A percentile compares a stretch with the other conserved stretches of the same genome.
Conservation (phyloP, 2,113 vertebrate genomes). For the Pterocles gutturalis region DNA sequence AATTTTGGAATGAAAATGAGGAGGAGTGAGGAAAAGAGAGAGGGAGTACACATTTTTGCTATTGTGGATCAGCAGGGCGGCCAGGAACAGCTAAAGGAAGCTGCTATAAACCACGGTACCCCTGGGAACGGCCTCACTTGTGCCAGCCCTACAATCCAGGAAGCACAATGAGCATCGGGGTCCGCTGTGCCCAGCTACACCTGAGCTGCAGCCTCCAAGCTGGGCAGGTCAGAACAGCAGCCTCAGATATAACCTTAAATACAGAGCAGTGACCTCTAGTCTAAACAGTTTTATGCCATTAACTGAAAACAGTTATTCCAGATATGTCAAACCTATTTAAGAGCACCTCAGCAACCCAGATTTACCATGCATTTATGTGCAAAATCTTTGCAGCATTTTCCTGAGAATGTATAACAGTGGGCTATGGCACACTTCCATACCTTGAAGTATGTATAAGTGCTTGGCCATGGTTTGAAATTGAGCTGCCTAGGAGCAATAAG, state of each 20-base stretch:
- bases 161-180: rapidly evolving
- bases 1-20: conserved; percentile 1
- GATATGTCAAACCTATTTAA: conserved; percentile 19
- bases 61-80: not conserved
- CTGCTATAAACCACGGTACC: not conserved
- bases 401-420: not conserved
- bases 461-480: conserved; percentile 31
- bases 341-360: not conserved
- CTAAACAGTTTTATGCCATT: not conserved
- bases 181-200: not conserved
- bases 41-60: not conserved
- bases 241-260: not conserved
- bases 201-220: not conserved
- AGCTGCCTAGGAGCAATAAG: conserved; percentile 44
- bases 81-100: not conserved
- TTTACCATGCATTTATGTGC: not conserved
- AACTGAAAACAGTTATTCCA: conserved; percentile 40
- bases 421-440: conserved; percentile 30
- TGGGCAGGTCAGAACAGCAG: not conserved
- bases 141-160: not conserved
- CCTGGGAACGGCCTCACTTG: not conserved
- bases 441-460: conserved; percentile 1
- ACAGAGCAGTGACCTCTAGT: not conserved
- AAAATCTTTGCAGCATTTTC: conserved; percentile 10
- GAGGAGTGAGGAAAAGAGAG: not conserved